Base-by-base conservation (phyloP, 2,888 invertebrate genomes). In the Disparrhopalites patrizii region DNA sequence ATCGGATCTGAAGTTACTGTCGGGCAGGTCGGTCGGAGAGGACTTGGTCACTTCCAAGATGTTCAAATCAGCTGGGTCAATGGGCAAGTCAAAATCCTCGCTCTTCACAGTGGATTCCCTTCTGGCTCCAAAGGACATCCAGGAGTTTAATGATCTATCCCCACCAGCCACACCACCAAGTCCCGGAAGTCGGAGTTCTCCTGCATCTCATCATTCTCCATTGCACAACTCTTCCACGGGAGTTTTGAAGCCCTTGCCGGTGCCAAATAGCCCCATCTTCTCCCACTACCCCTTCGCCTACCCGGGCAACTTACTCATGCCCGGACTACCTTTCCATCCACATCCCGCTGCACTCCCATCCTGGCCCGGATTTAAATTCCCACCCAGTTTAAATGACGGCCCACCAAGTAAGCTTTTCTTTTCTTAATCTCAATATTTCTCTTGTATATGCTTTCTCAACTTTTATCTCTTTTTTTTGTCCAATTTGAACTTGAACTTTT, bases 141-240 rank as follows among this genome's bases (percentile, higher is more conserved):
- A 56, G 47, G 65, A 43, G 18, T 50, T 50, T 27, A 36, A 43
- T 56, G 75, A 75, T 68, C 64, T 75, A 68, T 75, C 75, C 60
- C 75, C 75, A 61, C 75, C 75, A 54, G 75, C 75, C 50, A 75
- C 75, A 58, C 75, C 75, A 31, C 75, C 75, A 20, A 74, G 74
- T 70, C 75, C 75, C 38, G 40, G 33, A 18, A n/a, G 25, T 5
- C 15, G n/a, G n/a, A n/a, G n/a, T n/a, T n/a, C n/a, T n/a, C n/a
- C n/a, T n/a, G n/a, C 56, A 56, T 20, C 56, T 33, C 5, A 31
- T 31, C 15, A n/a, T n/a, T n/a, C n/a, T 54, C 30, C 1, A 64
- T 47, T 64, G 18, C 13, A 27, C 47, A 28, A 31, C 38, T 18
- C 58, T 27, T 27, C 65, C 13, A 31, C 57, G 10, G 70, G 73